Evolutionary conservation across 2,888 invertebrate species (phyloP).

Genomic region (Nasonia oneida): DNA sequence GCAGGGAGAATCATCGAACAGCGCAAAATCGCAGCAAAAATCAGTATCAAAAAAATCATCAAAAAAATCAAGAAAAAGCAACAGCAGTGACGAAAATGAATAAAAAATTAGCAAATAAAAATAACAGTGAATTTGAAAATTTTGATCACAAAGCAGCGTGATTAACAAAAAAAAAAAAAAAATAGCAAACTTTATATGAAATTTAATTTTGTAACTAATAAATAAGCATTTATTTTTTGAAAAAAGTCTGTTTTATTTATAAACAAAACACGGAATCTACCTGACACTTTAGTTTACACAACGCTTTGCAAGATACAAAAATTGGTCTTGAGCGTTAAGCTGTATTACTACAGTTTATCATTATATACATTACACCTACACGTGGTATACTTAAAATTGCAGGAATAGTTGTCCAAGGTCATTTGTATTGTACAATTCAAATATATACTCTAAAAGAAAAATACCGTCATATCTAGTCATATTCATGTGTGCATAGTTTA

Average conservation of each 20-base stretch:
- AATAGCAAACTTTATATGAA: constrained; percentile 23
- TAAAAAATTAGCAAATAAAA: constrained; percentile 5
- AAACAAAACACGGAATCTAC: constrained; percentile 43
- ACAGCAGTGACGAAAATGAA: constrained; percentile 11
- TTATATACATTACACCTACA: background rate
- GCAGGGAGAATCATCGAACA: constrained; percentile 51
- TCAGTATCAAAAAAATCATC: constrained; percentile 24
- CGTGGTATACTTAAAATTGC: constrained; percentile 3
- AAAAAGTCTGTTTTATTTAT: constrained; percentile 59
- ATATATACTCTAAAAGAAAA: constrained; percentile 14
- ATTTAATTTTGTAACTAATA: constrained; percentile 25
- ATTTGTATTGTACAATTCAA: constrained; percentile 22
- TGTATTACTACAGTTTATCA: constrained; percentile 10
- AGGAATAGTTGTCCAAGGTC: constrained; percentile 1
- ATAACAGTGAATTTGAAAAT: background rate
- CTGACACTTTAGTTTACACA: constrained; percentile 48
- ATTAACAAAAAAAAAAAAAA: constrained; percentile 23
- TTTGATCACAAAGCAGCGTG: background rate
- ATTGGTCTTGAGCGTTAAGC: constrained; percentile 34
- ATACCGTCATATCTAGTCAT: background rate
- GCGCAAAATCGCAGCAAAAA: constrained; percentile 20
- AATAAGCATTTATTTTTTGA: constrained; percentile 46
- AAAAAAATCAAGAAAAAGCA: constrained; percentile 40
- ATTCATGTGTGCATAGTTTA: background rate
- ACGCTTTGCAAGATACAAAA: constrained; percentile 45